Conservation (phyloP, 2,797 vertebrate genomes). For the Capromys pilorides region DNA sequence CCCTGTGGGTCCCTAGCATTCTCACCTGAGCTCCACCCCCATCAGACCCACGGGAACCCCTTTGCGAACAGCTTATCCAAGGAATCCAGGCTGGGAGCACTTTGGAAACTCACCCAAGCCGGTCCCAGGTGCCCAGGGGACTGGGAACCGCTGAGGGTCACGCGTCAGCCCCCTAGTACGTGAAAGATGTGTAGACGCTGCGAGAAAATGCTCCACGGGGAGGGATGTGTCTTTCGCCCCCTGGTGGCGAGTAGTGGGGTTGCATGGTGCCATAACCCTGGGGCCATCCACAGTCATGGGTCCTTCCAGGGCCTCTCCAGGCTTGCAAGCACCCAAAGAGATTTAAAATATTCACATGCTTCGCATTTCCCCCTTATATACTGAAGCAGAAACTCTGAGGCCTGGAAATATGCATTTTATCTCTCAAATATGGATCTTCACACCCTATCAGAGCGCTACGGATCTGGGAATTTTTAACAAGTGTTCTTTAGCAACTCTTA, state of each 20-base stretch:
- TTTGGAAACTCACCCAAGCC: background rate
- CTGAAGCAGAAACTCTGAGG: background rate
- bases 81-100: background rate
- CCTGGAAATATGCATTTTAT: background rate
- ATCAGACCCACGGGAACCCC: background rate
- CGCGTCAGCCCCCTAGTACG: fast-evolving
- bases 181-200: background rate
- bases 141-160: background rate
- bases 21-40: background rate
- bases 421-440: background rate
- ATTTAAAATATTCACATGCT: background rate
- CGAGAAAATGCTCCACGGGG: too few relatives aligned
- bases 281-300: fast-evolving
- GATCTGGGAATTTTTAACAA: background rate
- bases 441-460: background rate
- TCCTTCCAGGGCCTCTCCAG: too few relatives aligned
- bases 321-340: background rate
- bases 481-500: background rate
- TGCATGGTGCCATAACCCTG: fast-evolving
- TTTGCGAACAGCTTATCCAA: background rate
- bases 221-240: background rate
- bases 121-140: background rate
- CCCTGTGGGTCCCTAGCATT: background rate
- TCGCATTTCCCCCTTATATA: background rate
- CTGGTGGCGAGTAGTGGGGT: slow-evolving; percentile 32